A percentile compares a stretch with the other conserved stretches of the same genome.
phyloP scores from a whole-genome alignment of 2,888 invertebrate species.

The Hemicrepidius hirtus region DNA sequence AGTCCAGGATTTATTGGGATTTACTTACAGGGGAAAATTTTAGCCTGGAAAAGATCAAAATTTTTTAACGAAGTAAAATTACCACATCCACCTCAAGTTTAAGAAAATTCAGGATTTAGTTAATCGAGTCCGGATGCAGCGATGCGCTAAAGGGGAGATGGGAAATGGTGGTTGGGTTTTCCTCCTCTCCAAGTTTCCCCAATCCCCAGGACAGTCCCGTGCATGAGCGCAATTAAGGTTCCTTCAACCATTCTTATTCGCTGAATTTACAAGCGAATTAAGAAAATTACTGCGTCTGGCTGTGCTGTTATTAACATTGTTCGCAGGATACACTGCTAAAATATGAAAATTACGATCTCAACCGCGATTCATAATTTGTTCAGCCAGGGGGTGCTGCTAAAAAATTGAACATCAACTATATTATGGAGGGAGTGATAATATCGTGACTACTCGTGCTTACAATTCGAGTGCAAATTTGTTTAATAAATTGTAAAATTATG shows the following conservation, averaged over 20 bases:
- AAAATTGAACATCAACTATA: background rate
- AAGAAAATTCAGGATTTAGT: slow-evolving; percentile 29
- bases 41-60: background rate
- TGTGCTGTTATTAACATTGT: slow-evolving; percentile 62
- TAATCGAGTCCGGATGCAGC: slow-evolving; percentile 42
- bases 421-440: no score
- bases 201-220: slow-evolving; percentile 55
- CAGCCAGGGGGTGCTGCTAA: background rate
- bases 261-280: slow-evolving; percentile 65
- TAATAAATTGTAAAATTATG: background rate
- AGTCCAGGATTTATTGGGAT: slow-evolving; percentile 30
- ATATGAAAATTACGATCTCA: slow-evolving; percentile 48
- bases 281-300: slow-evolving; percentile 64
- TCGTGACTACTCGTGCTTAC: slow-evolving; percentile 6
- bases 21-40: slow-evolving; percentile 5
- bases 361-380: slow-evolving; percentile 36
- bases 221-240: slow-evolving; percentile 65
- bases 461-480: background rate
- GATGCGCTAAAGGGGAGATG: slow-evolving; percentile 39
- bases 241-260: slow-evolving; percentile 64
- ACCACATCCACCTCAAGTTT: background rate
- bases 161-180: background rate
- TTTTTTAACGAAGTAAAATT: background rate
- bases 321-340: slow-evolving; percentile 57
- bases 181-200: slow-evolving; percentile 9